Conservation (phyloP, 2,113 vertebrate genomes). For the Saimiri boliviensis region DNA sequence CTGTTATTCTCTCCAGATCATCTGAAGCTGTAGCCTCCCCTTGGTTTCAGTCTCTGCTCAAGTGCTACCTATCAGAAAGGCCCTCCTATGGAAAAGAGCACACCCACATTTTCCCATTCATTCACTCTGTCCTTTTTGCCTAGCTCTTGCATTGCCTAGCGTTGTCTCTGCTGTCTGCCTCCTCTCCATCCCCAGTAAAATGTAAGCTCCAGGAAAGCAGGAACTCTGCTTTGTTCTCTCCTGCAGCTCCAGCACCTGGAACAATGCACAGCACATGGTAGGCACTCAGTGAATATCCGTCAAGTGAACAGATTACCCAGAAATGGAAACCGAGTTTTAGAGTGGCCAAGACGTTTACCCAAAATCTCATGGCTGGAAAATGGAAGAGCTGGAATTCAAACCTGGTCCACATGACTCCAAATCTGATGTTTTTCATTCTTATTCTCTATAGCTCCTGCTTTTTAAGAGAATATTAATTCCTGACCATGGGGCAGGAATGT, state of each 20-base stretch:
- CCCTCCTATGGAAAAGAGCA: background rate
- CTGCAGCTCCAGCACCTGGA: accelerated
- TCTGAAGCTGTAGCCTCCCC: background rate
- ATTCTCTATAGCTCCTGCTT: background rate
- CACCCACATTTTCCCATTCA: background rate
- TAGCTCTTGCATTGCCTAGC: background rate
- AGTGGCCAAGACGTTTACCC: background rate
- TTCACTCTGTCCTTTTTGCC: background rate
- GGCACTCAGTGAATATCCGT: background rate
- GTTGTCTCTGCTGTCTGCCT: no score
- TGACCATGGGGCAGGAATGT: background rate
- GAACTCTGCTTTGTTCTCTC: background rate
- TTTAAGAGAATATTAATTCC: background rate
- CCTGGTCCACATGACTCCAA: background rate
- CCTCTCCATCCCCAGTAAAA: background rate
- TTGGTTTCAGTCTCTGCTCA: background rate
- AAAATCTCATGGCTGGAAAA: background rate
- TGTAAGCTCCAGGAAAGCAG: background rate
- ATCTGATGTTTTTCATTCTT: background rate
- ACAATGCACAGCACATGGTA: accelerated
- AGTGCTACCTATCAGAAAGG: background rate
- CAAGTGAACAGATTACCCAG: background rate
- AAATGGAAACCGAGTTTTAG: background rate
- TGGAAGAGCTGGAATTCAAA: background rate
- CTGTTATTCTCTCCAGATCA: background rate